Percentiles rank a stretch among this genome's conserved stretches.
Evolutionary conservation across 2,113 vertebrate genomes (phyloP).

Genomic region (Chaenogobius annularis): DNA sequence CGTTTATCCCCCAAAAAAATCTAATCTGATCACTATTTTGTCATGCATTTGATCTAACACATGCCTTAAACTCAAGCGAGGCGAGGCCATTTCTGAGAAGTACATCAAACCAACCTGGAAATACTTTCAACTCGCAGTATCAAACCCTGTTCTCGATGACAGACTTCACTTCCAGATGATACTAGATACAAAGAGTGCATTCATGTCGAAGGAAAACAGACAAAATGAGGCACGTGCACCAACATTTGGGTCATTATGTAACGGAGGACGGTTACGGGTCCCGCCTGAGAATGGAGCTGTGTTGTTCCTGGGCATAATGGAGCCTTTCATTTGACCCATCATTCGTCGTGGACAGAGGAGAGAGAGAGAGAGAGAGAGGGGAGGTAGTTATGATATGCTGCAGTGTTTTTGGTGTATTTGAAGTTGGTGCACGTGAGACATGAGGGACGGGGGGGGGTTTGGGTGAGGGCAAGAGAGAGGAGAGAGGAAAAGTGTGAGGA

Average conservation of each 20-base stretch:
- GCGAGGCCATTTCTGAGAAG: not conserved
- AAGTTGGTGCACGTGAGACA: slow-evolving; percentile 65
- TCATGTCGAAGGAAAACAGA: not conserved
- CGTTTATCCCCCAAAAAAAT: too few relatives aligned
- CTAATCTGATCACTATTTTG: too few relatives aligned
- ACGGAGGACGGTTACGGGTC: slow-evolving; percentile 4
- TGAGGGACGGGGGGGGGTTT: slow-evolving; percentile 40
- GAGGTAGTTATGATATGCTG: slow-evolving; percentile 23
- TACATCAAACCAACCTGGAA: not conserved
- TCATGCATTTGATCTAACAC: not conserved
- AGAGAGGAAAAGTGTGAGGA: slow-evolving; percentile 29
- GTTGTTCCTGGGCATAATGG: slow-evolving; percentile 42
- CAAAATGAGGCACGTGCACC: not conserved
- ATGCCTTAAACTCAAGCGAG: not conserved
- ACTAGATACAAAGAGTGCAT: slow-evolving; percentile 3
- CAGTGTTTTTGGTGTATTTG: slow-evolving; percentile 44
- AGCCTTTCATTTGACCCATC: slow-evolving; percentile 48
- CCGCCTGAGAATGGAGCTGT: slow-evolving; percentile 41
- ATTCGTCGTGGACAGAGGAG: slow-evolving; percentile 17
- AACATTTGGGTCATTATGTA: not conserved
- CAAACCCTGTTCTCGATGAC: fast-evolving
- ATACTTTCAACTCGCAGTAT: too few relatives aligned
- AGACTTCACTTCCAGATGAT: not conserved
- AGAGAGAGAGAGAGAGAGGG: slow-evolving; percentile 22
- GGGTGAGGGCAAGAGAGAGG: slow-evolving; percentile 36